Base-by-base conservation (phyloP, 1,140 invertebrate genomes). In the Hylaeus anthracinus region DNA sequence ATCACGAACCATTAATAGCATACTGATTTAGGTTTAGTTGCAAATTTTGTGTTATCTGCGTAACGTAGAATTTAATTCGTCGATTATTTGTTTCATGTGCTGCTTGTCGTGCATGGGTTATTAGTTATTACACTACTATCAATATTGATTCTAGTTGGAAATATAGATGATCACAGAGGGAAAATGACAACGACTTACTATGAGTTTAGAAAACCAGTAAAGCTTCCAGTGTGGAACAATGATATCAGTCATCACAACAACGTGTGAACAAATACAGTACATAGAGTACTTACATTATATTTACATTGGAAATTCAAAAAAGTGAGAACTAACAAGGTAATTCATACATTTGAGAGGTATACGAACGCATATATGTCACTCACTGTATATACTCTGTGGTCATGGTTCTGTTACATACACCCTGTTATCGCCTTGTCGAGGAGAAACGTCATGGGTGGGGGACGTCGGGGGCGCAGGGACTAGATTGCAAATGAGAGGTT, bases 401-500 rank as follows among this genome's bases (percentile, higher is more conserved):
- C 3, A 45, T 3, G 5, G 3, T 45, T 5, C 43, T 12, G 61
- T 45, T 64, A 3, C 10, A 12, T 45, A 39, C 41, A 64, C 55
- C 56, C 26, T 51, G 56, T 55, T 55, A 55, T 14, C 37, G 39
- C 37, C 56, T 63, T 67, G 58, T 60, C 48, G 26, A 48, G 79
- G 61, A 61, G 82, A 85, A 75, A 58, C 37, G 70, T 48, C 15
- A 51, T 61, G 61, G 45, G 45, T 6, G 45, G 45, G 45, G 45
- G 45, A 4, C 69, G 71, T 41, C 10, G 82, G 81, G 75, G 51
- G 64, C 69, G 65, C 39, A 26, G 53, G 64, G 15, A 83, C 80
- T 80, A 76, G 85, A 86, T 91, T 90, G 88, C 89, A 91, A 91
- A 91, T 91, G 90, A 91, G 89, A 90, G 86, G 85, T 88, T 89